Percentiles rank a stretch among this genome's conserved stretches.
These are phyloP conservation scores for Parapsyche elsis DNA, from an alignment of 1,140 invertebrate species.

Conservation along the genomic window DNA sequence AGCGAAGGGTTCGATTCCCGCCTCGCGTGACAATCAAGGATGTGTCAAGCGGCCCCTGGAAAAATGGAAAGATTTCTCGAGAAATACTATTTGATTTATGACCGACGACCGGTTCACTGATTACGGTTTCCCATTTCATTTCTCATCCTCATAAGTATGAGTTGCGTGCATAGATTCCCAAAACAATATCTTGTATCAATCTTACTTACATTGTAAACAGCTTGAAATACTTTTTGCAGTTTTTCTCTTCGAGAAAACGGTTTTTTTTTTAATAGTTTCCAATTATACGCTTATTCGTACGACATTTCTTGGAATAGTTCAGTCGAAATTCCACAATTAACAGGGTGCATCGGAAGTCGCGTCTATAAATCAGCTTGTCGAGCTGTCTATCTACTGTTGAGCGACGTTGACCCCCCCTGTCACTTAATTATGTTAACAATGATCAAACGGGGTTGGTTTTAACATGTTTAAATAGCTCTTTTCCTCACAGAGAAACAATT, in stretches of 20 bases:
- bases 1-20: constrained; percentile 36
- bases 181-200: too few relatives aligned
- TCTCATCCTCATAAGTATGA: not conserved
- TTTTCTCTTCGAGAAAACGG: too few relatives aligned
- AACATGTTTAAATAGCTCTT: too few relatives aligned
- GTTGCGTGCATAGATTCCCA: too few relatives aligned
- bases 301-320: constrained; percentile 15
- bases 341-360: constrained; percentile 46
- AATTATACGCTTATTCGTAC: not conserved
- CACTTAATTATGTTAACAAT: constrained; percentile 29
- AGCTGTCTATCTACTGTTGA: constrained; percentile 5
- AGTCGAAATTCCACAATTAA: constrained; percentile 54
- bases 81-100: constrained; percentile 40
- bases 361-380: constrained; percentile 51
- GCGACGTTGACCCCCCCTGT: constrained; percentile 17
- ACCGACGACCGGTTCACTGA: constrained; percentile 35
- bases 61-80: constrained; percentile 39
- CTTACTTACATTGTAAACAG: too few relatives aligned
- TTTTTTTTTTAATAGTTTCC: constrained; percentile 14
- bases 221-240: too few relatives aligned
- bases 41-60: constrained; percentile 38
- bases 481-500: too few relatives aligned
- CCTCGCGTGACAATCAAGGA: constrained; percentile 47
- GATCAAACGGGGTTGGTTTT: constrained; percentile 17
- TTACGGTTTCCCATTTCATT: constrained; percentile 41